Evolutionary conservation across 2,113 vertebrate species (phyloP).

Genomic region (Microcebus lehilahytsara): DNA sequence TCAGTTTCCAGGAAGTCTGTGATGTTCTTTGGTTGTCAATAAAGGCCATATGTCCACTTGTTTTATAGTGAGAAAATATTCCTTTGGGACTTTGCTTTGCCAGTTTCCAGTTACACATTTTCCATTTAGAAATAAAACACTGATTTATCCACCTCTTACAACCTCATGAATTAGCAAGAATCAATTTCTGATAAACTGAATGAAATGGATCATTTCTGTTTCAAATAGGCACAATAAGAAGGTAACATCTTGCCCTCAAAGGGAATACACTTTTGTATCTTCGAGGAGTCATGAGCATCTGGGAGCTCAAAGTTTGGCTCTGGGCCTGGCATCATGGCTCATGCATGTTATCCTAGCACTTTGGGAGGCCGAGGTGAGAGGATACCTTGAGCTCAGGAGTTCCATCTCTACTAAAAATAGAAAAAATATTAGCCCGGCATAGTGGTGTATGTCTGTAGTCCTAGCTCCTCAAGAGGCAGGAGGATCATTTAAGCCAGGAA

Average conservation of each 20-base stretch:
- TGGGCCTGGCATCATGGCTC: too few species aligned
- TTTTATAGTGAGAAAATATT: not conserved
- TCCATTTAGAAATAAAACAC: not conserved
- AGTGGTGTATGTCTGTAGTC: too few species aligned
- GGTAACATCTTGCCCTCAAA: not conserved
- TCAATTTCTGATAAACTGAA: not conserved
- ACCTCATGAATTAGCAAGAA: not conserved
- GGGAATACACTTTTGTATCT: not conserved
- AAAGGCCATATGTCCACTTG: not conserved
- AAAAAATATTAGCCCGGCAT: too few species aligned
- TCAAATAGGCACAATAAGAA: not conserved
- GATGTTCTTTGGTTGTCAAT: not conserved
- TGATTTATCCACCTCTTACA: not conserved
- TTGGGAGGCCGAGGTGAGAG: too few species aligned
- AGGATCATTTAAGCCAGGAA: too few species aligned
- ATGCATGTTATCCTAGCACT: too few species aligned
- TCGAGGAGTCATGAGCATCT: not conserved
- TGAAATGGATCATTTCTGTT: not conserved
- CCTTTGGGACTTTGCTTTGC: not conserved
- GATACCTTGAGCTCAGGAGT: too few species aligned
- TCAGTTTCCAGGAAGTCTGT: not conserved
- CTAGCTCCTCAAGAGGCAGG: too few species aligned
- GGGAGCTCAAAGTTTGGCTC: not conserved
- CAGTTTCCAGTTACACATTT: not conserved
- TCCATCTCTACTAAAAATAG: too few species aligned